These are phyloP conservation scores for Ophraella communa DNA, from an alignment of 2,888 invertebrate genomes.

Conservation along the genomic window DNA sequence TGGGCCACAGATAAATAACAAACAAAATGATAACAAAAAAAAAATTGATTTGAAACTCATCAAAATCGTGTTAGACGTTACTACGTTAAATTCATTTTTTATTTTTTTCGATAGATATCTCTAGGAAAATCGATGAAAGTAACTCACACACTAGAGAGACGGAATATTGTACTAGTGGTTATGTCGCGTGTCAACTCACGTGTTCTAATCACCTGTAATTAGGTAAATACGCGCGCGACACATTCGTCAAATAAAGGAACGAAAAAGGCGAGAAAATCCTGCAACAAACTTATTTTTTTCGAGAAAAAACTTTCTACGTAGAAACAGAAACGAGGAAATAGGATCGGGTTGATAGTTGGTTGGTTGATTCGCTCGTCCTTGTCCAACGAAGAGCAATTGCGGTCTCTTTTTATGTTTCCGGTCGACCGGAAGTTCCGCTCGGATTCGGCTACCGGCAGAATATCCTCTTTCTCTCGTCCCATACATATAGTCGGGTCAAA, in stretches of 20 bases:
- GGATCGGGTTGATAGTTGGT: constrained; percentile 8
- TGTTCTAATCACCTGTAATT: constrained; percentile 19
- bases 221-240: constrained; percentile 9
- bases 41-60: constrained; percentile 16
- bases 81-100: constrained; percentile 17
- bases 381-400: constrained; percentile 57
- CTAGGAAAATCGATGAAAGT: constrained; percentile 16
- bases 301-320: constrained; percentile 53
- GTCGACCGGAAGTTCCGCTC: constrained; percentile 61
- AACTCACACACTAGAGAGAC: too few species aligned
- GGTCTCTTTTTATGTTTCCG: constrained; percentile 62
- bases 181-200: constrained; percentile 14
- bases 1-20: not conserved
- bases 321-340: constrained; percentile 39
- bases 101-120: constrained; percentile 16
- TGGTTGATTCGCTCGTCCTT: constrained; percentile 38
- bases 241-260: not conserved
- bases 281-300: too few species aligned
- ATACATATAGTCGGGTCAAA: not conserved
- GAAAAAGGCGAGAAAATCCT: not conserved
- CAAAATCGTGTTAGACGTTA: constrained; percentile 23
- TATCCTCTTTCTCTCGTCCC: constrained; percentile 1
- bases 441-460: constrained; percentile 57
- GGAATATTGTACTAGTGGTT: too few species aligned
- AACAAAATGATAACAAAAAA: not conserved